Evolutionary conservation across 2,888 invertebrate genomes (phyloP), one percentile per base, ranked within the genome.

Genomic region (Pyralis farinalis): DNA sequence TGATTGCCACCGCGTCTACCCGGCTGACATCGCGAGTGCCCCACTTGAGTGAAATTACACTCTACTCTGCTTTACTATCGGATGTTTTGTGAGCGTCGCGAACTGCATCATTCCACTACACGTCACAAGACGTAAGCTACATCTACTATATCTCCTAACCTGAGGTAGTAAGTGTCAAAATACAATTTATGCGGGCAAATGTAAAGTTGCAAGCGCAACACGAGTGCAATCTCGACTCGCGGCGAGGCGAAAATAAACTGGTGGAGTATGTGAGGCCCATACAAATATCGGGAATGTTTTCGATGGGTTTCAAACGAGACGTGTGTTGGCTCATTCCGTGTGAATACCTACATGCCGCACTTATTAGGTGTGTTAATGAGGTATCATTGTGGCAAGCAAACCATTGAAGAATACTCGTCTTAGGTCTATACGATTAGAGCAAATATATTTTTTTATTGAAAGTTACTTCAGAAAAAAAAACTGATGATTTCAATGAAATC

Each of bases 1-100:
- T 73, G 73, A 76, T 78, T 77, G 73, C 73, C 53, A 51, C 49
- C 60, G 58, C 64, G 71, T 62, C 63, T 66, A 54, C 55, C 51
- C 46, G 53, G 59, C 55, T 43, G 22, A 42, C 40, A 41, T 49
- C 49, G 53, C 53, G 63, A 77, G 71, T 80, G 69, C 58, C 66
- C 63, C 70, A 79, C 85, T 84, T 76, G 75, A 73, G 63, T 63
- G 71, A 81, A 80, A 84, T 85, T 79, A 81, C 80, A 71, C 74
- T 74, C 67, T 67, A 60, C 71, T 61, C 65, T 68, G 61, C 51
- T 55, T 62, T 55, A 54, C 67, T 72, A 75, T 72, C 68, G 70
- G 64, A 60, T 72, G 72, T 73, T 72, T 73, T 71, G 73, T 71
- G 63, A 53, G 48, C 53, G 53, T 49, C 58, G 58, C 54, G 64